Evolutionary conservation across 2,113 vertebrate species (phyloP).

Genomic region (Mustela nigripes): DNA sequence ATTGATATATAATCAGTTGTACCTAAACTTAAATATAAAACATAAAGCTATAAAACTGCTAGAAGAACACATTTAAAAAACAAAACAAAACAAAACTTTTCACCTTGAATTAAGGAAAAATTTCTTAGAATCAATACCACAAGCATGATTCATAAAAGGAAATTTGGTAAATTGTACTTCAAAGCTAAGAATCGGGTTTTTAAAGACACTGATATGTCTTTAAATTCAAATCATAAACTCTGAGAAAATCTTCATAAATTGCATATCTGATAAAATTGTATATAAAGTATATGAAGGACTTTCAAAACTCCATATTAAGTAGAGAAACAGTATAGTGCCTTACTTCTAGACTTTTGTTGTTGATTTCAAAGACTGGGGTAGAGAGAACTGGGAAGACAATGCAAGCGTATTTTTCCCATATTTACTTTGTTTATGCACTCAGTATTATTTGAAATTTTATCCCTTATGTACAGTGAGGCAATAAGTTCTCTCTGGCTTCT

Average conservation of each 20-base stretch:
- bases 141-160: not conserved
- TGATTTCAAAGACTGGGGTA: not conserved
- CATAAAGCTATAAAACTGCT: not conserved
- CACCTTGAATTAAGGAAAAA: not conserved
- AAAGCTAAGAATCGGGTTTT: not conserved
- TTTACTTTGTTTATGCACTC: not conserved
- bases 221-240: not conserved
- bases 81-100: not conserved
- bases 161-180: not conserved
- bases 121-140: conserved; percentile 18
- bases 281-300: not conserved
- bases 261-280: not conserved
- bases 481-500: not conserved
- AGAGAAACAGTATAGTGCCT: not conserved
- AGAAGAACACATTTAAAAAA: not conserved
- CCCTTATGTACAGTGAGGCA: not conserved
- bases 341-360: not conserved
- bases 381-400: not conserved
- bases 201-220: not conserved
- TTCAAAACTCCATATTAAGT: not conserved
- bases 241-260: not conserved
- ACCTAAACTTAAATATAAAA: not conserved
- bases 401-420: not conserved
- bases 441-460: not conserved
- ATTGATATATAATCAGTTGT: not conserved